Evolutionary conservation across 1,140 invertebrate species (phyloP), one percentile per base, ranked within the genome.

Genomic region (Pseudomyrmex gracilis): DNA sequence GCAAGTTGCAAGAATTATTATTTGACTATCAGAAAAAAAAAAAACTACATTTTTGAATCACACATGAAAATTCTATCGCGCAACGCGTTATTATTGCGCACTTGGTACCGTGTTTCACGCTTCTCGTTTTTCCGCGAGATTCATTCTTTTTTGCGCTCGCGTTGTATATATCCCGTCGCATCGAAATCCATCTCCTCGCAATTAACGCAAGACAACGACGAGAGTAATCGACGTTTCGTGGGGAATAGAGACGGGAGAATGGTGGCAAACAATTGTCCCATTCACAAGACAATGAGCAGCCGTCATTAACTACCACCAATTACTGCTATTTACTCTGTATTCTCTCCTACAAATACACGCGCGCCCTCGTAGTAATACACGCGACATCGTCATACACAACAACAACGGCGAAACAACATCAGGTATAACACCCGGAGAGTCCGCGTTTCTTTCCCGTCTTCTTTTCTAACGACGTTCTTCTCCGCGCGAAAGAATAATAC

Each of bases 401-500:
- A 45, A 55, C 60, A 20, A 66, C 17, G 17, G 49, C 34, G 47
- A 66, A 53, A 24, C 13, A 57, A 53, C 66, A 61, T 22, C 47
- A 51, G 55, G 55, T 73, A 34, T 34, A 71, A 73, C 63, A 49
- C 34, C 2, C 49, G 49, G 47, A 17, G n/a, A 13, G 15, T n/a
- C 20, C 15, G n/a, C n/a, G 22, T 51, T 73, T 68, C 60, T 61
- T 67, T 17, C 34, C 34, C 53, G 63, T 15, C 10, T 57, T 66
- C 63, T 20, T 34, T 51, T 63, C 71, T 73, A 88, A 88, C 86
- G 64, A 89, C 60, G 80, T 80, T 86, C 55, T 80, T 86, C 55
- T 57, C 34, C 5, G 34, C 7, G 61, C 57, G 53, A 74, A 86
- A 87, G 86, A 82, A 88, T 89, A 86, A 89, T 88, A 84, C 87